A percentile compares a stretch with the other conserved stretches of the same genome.
Evolutionary conservation across 2,113 vertebrate genomes (phyloP).

Genomic region (Ranitomeya variabilis): DNA sequence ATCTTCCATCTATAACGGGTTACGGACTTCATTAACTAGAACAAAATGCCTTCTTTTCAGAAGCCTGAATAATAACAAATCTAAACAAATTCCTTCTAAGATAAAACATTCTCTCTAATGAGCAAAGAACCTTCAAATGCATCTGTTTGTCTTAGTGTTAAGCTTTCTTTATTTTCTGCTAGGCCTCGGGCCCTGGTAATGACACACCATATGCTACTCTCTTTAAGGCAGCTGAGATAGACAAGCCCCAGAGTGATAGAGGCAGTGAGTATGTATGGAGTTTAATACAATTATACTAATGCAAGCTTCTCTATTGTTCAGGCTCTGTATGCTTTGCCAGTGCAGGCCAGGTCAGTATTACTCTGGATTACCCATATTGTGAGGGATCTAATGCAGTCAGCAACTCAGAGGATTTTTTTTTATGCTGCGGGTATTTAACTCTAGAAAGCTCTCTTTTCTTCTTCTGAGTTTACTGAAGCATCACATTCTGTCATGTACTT

Average conservation of each 20-base stretch:
- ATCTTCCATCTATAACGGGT: not conserved
- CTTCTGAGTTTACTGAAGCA: conserved; percentile 11
- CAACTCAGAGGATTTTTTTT: conserved; percentile 26
- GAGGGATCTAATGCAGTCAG: not conserved
- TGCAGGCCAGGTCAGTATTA: conserved; percentile 64
- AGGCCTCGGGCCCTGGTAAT: conserved; percentile 66
- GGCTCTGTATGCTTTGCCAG: conserved; percentile 56
- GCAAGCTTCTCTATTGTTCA: conserved; percentile 66
- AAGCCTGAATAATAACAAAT: conserved; percentile 53
- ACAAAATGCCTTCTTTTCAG: conserved; percentile 43
- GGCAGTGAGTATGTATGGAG: conserved; percentile 69
- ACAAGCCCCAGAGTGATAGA: conserved; percentile 60
- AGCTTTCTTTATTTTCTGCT: conserved; percentile 59
- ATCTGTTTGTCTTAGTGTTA: conserved; percentile 73
- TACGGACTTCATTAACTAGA: conserved; percentile 47
- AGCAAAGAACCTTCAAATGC: conserved; percentile 35
- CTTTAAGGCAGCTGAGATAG: conserved; percentile 66
- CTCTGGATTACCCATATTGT: conserved; percentile 56
- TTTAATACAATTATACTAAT: conserved; percentile 72
- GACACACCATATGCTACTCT: conserved; percentile 71
- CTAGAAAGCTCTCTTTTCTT: conserved; percentile 17
- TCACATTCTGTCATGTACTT: conserved; percentile 10
- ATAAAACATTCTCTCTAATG: conserved; percentile 50
- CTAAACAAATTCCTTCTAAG: conserved; percentile 55
- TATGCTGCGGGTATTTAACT: not conserved